Conservation (phyloP, 2,888 invertebrate genomes). For the Agrenia bidenticulata region DNA sequence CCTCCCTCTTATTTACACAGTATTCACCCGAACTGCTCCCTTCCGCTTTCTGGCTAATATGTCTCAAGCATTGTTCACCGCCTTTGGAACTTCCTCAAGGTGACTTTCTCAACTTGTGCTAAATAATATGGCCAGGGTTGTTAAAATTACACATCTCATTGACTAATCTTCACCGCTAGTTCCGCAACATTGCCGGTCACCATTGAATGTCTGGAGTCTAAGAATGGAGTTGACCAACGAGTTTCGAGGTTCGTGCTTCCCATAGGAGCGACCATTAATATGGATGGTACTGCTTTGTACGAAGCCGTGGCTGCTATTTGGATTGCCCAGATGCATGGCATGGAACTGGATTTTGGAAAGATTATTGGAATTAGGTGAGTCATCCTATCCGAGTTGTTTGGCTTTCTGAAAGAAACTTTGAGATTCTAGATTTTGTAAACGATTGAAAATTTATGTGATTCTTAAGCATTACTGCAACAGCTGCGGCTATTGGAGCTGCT, state of each 20-base stretch:
- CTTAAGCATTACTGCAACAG: slow-evolving; percentile 62
- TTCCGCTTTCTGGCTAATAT: slow-evolving; percentile 76
- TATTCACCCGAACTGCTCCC: slow-evolving; percentile 79
- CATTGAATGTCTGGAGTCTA: slow-evolving; percentile 42
- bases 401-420: too few species aligned
- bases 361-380: slow-evolving; percentile 49
- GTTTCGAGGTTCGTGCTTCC: slow-evolving; percentile 46
- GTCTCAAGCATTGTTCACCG: slow-evolving; percentile 91
- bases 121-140: neutral
- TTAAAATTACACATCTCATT: slow-evolving; percentile 6
- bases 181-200: slow-evolving; percentile 46
- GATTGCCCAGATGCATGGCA: slow-evolving; percentile 43
- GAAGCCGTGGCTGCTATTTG: slow-evolving; percentile 46
- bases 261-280: slow-evolving; percentile 49
- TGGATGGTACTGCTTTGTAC: slow-evolving; percentile 44
- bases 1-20: slow-evolving; percentile 79
- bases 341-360: slow-evolving; percentile 36
- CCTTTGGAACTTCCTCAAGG: slow-evolving; percentile 94
- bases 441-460: too few species aligned
- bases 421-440: too few species aligned
- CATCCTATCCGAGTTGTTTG: too few species aligned
- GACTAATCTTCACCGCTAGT: slow-evolving; percentile 17
- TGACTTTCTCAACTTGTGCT: slow-evolving; percentile 49
- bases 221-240: slow-evolving; percentile 40
- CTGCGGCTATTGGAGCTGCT: slow-evolving; percentile 63